Percentiles rank a stretch among this genome's conserved stretches.
Evolutionary conservation across 2,888 invertebrate genomes (phyloP).

Genomic region (Apotomis betuletana): DNA sequence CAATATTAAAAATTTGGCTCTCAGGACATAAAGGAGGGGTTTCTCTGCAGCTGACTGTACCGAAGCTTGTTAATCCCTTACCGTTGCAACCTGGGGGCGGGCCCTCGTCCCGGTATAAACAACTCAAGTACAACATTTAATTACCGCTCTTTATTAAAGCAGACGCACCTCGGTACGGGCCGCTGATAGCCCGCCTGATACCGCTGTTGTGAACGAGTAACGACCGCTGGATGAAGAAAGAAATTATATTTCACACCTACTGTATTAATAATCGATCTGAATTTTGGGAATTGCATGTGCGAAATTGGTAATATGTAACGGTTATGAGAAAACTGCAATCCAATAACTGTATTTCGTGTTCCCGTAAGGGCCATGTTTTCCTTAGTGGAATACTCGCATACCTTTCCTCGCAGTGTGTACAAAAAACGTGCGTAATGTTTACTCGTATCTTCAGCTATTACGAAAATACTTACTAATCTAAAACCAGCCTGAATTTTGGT

Average conservation of each 20-base stretch:
- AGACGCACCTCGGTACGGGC: slow-evolving; percentile 64
- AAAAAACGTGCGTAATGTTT: too few species aligned
- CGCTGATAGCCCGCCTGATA: slow-evolving; percentile 60
- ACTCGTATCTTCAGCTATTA: too few species aligned
- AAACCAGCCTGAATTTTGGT: too few species aligned
- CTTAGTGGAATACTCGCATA: too few species aligned
- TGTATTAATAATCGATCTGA: slow-evolving; percentile 42
- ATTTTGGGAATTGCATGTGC: background rate
- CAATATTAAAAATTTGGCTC: too few species aligned
- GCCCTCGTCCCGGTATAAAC: slow-evolving; percentile 70
- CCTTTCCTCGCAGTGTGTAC: too few species aligned
- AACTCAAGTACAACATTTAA: slow-evolving; percentile 81
- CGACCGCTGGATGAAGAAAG: slow-evolving; percentile 61
- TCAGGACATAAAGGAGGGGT: too few species aligned
- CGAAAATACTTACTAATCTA: too few species aligned
- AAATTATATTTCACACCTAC: slow-evolving; percentile 76
- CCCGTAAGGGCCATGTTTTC: too few species aligned
- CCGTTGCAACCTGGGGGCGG: slow-evolving; percentile 64
- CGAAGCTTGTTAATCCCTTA: slow-evolving; percentile 71
- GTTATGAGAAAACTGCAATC: too few species aligned
- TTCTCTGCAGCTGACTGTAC: background rate
- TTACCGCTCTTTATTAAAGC: slow-evolving; percentile 81
- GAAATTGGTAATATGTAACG: background rate
- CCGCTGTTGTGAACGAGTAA: slow-evolving; percentile 60
- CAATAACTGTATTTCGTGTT: too few species aligned